phyloP scores from a whole-genome alignment of 2,113 vertebrate genomes.

The Anthoscopus minutus region DNA sequence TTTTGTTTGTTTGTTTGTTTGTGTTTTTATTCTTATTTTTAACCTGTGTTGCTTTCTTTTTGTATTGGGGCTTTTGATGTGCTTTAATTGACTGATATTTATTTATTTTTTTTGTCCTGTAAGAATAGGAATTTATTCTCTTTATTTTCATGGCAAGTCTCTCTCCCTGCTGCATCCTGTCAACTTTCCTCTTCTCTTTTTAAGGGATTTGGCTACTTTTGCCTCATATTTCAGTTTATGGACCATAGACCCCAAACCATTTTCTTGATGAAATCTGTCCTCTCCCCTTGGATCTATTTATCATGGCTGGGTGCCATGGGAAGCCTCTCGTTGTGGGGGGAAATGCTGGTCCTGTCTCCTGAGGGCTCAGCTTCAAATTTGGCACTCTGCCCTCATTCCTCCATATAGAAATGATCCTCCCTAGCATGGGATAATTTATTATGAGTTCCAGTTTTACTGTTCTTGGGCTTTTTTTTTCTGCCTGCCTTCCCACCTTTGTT shows the following conservation, averaged over 20 bases:
- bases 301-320: background rate
- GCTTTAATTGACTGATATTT: background rate
- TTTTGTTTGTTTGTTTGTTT: too few relatives aligned
- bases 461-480: background rate
- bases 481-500: background rate
- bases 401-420: background rate
- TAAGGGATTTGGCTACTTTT: background rate
- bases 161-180: background rate
- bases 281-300: background rate
- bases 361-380: background rate
- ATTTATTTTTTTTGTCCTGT: background rate
- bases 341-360: background rate
- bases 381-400: background rate
- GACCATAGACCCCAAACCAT: background rate
- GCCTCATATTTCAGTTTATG: background rate
- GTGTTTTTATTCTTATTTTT: background rate
- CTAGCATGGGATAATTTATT: background rate
- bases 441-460: background rate
- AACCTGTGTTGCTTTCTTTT: background rate
- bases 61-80: constrained; percentile 8
- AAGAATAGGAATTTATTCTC: background rate
- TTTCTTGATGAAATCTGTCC: background rate
- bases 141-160: background rate
- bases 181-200: background rate
- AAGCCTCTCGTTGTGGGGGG: accelerated